Percentiles rank a stretch among this genome's conserved stretches.
These are phyloP conservation scores for Tolmerus cingulatus DNA, from an alignment of 2,888 invertebrate genomes.

Conservation along the genomic window DNA sequence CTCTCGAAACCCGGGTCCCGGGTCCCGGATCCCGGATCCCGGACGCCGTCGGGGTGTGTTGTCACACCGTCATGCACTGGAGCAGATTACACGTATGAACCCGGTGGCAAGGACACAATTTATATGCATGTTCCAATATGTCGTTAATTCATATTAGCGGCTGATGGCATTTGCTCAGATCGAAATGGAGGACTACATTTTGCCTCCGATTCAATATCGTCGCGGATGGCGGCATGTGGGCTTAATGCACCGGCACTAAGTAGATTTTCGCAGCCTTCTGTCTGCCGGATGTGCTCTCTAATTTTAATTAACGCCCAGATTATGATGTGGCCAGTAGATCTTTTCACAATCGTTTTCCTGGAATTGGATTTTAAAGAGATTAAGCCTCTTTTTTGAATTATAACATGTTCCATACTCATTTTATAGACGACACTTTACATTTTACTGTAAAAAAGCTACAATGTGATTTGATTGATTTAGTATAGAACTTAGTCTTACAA, in stretches of 20 bases:
- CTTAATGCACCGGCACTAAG: background rate
- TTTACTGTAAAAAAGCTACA: background rate
- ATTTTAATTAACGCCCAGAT: background rate
- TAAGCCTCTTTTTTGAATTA: background rate
- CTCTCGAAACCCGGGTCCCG: background rate
- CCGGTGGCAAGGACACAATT: conserved; percentile 43
- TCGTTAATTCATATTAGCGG: conserved; percentile 47
- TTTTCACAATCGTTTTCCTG: background rate
- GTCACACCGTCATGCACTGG: conserved; percentile 27
- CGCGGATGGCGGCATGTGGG: background rate
- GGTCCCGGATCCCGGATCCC: background rate
- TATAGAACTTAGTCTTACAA: no score
- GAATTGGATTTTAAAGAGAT: background rate
- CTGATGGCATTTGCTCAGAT: conserved; percentile 35
- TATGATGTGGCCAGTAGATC: background rate
- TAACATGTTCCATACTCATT: background rate
- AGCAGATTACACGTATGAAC: conserved; percentile 19
- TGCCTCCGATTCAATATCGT: conserved; percentile 22
- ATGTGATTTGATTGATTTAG: background rate
- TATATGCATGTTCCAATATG: conserved; percentile 50
- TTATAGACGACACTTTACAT: background rate
- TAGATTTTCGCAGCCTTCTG: background rate
- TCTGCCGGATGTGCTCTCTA: background rate
- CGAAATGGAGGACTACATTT: conserved; percentile 30
- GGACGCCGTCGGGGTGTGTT: background rate